Evolutionary conservation across 2,888 invertebrate species (phyloP), one percentile per base, ranked within the genome.

Genomic region (Drosophila incognita): DNA sequence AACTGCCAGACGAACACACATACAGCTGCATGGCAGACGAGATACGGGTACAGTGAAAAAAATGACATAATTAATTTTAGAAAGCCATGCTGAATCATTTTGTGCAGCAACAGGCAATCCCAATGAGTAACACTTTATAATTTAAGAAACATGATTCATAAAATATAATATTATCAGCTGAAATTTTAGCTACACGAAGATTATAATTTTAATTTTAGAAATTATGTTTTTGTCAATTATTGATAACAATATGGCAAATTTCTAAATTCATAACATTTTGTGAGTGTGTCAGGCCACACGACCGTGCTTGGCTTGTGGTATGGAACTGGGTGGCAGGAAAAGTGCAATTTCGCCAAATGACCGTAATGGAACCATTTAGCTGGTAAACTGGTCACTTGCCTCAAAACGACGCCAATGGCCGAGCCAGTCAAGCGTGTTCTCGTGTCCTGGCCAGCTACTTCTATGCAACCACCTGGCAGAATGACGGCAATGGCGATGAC

Each of bases 331-430:
- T 66, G 46, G n/a, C 38, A 52, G 69, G 48, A 53, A 31, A 72
- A 73, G 52, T 77, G 77, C 82, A 73, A 70, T 80, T 77, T 69
- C 2, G 60, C 73, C 67, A 59, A 53, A 66, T 49, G 64, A 53
- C 38, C 67, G 68, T 69, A 76, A 83, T 78, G 72, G 61, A 76
- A 64, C 70, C 81, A 76, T 83, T 86, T 73, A 64, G 71, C 66
- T 69, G 70, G 75, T 54, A 69, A 86, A 69, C 59, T 79, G 61
- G 63, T 65, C 58, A 66, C 62, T 57, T 58, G 48, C 35, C 36
- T 36, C 65, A 21, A 66, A 75, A 68, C 64, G 58, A 52, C 69
- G 68, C 78, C 38, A 58, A 36, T 24, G 59, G 56, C 49, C 62
- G 66, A 72, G 71, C 38, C 77, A 84, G 59, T 85, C 69, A 79